Evolutionary conservation across 1,140 invertebrate species (phyloP), one percentile per base, ranked within the genome.

Genomic region (Brachionus angularis): DNA sequence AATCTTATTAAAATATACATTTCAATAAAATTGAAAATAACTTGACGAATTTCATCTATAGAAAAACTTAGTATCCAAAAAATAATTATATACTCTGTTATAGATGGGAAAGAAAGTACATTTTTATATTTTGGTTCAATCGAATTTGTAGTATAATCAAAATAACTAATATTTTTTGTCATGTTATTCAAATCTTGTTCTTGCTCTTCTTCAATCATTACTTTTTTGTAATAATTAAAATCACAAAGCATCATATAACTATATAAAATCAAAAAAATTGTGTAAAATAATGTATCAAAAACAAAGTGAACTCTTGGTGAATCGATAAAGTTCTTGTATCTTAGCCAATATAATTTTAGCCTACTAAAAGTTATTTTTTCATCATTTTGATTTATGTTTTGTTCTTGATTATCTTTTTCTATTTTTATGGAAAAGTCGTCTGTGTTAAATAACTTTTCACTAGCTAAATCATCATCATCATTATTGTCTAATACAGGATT

Each of bases 41-140:
- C 74, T 21, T 73, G 73, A 53, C 69, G 72, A 31, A 74, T 25
- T 50, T 73, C 73, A 44, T 73, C 73, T 27, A 72, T 5, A 4
- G 61, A 25, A 8, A 73, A 44, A 25, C 58, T 44, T 16, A 25
- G 10, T 21, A 62, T 31, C 72, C 55, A 74, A 3, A 34, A 3
- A 34, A 7, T n/a, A n/a, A 74, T 4, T 23, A 73, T 10, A 23
- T 42, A 46, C 16, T 73, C 73, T 36, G n/a, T 16, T 5, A 31
- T 18, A 10, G 29, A 3, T 25, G 27, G 47, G 12, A 2, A 12
- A 3, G 8, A 10, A 42, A 42, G 39, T 10, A 10, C 39, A 10
- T 16, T 42, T 42, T 16, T 10, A 16, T 16, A 10, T 42, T 16
- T 42, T 42, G 39, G 39, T 42, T 42, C 39, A 42, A 42, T 42